Evolutionary conservation across 1,140 invertebrate species (phyloP), one percentile per base, ranked within the genome.

Genomic region (Pogonomyrmex californicus): DNA sequence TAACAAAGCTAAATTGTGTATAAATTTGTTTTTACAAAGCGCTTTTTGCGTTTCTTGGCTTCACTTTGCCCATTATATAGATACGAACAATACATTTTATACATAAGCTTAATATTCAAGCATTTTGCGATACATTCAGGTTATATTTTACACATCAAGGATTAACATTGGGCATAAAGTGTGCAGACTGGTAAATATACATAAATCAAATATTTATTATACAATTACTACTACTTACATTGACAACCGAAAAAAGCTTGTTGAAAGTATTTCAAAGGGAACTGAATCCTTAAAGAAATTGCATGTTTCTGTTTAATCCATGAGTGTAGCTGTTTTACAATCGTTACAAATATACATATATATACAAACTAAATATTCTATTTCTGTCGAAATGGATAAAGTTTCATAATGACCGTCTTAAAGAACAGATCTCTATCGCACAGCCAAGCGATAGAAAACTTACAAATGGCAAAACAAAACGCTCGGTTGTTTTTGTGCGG

Each of bases 171-270:
- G 90, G 91, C 92, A 93, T 91, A 87, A 93, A 91, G 91, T 92
- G 91, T 92, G 92, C 92, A 93, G 92, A 91, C 91, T 91, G 85
- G 85, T 87, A 86, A 91, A 91, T 91, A 91, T 91, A 92, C 91
- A 92, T 87, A 92, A 92, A 90, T 92, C 87, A 91, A 93, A 91
- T 90, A 87, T 92, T 93, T 92, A 93, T 93, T 93, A 90, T 93
- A 93, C 92, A 93, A 92, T 93, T 93, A 91, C 88, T 92, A 88
- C 92, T 93, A 93, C 92, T 93, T 93, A 93, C 88, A 93, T 91
- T 92, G 91, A 93, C 88, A 92, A 93, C 90, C 92, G 76, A 91
- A 92, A 91, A 92, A 93, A 93, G 89, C 90, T 92, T 91, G 81
- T 91, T 92, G 75, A 89, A 93, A 92, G 88, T 93, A 91, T 86